These are phyloP conservation scores for Clarias laeviceps DNA, from an alignment of 2,797 vertebrate genomes.

Conservation along the genomic window DNA sequence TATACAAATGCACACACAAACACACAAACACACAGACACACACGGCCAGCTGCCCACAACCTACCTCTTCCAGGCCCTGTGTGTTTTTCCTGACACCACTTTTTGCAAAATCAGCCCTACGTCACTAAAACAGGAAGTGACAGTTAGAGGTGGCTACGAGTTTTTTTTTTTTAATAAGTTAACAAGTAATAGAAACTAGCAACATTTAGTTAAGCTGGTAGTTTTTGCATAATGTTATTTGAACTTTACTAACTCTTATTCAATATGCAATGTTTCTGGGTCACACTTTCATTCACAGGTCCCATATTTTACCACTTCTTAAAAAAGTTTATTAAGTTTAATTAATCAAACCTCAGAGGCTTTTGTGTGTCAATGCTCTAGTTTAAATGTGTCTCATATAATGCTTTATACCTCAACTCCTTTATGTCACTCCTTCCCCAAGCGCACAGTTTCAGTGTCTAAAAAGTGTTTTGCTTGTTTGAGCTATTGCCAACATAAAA, in stretches of 20 bases:
- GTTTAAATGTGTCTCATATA: too few species aligned
- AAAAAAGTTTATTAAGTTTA: too few species aligned
- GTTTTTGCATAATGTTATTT: neutral
- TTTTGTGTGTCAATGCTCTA: too few species aligned
- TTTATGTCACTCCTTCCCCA: too few species aligned
- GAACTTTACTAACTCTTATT: neutral
- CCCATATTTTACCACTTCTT: too few species aligned
- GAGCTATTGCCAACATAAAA: too few species aligned
- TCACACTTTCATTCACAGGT: neutral
- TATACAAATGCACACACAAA: conserved; percentile 22
- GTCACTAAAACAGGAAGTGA: conserved; percentile 63
- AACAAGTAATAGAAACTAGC: neutral
- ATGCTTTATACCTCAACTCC: too few species aligned
- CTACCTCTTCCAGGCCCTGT: conserved; percentile 80
- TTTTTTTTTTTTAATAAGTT: conserved; percentile 55
- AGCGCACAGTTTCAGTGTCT: too few species aligned
- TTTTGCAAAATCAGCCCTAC: conserved; percentile 78
- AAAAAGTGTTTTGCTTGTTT: too few species aligned
- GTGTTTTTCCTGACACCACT: conserved; percentile 94
- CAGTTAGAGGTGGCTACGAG: conserved; percentile 67
- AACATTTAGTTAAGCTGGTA: neutral
- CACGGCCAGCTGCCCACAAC: conserved; percentile 83
- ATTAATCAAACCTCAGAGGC: too few species aligned
- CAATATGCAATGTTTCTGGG: neutral
- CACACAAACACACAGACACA: conserved; percentile 16